Conservation (phyloP, 2,113 vertebrate genomes). For the Montifringilla adamsi region DNA sequence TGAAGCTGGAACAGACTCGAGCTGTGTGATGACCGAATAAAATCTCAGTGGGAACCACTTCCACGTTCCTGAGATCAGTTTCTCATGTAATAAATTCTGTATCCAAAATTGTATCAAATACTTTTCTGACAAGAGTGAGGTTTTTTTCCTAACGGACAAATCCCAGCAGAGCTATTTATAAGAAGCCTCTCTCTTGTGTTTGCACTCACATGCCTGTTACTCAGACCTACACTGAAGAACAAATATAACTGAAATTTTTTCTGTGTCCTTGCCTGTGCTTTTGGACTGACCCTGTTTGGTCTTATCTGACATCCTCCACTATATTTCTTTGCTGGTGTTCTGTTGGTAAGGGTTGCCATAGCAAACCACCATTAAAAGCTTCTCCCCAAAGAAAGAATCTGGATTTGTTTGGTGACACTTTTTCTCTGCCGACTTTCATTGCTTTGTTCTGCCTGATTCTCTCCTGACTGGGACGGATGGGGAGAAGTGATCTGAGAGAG, state of each 20-base stretch:
- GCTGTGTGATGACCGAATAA: constrained; percentile 47
- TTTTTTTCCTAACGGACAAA: background rate
- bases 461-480: background rate
- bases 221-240: constrained; percentile 42
- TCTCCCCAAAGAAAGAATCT: background rate
- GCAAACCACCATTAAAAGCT: background rate
- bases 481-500: background rate
- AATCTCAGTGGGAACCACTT: constrained; percentile 62
- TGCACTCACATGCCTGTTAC: constrained; percentile 1
- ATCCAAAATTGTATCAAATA: constrained; percentile 62
- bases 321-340: background rate
- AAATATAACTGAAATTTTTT: background rate
- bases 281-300: constrained; percentile 3
- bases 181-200: constrained; percentile 14
- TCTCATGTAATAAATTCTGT: constrained; percentile 66
- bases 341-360: background rate
- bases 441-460: background rate
- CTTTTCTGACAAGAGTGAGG: constrained; percentile 38
- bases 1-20: constrained; percentile 40
- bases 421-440: background rate
- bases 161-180: constrained; percentile 56
- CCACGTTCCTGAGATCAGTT: constrained; percentile 55
- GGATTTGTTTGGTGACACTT: background rate
- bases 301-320: background rate
- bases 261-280: background rate